phyloP scores from a whole-genome alignment of 2,797 vertebrate genomes.

The Chanos chanos region DNA sequence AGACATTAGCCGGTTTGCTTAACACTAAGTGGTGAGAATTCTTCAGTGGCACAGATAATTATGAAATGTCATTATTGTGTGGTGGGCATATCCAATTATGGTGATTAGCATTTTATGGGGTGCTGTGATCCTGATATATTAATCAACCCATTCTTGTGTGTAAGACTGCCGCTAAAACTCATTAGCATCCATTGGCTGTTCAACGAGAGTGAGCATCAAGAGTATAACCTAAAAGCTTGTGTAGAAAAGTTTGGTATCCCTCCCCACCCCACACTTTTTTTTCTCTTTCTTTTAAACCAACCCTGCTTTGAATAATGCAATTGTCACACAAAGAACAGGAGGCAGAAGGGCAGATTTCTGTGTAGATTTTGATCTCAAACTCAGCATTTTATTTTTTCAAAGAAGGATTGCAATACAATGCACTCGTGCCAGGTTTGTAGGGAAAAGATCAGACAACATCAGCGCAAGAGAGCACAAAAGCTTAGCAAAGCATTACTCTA shows the following conservation, averaged over 20 bases:
- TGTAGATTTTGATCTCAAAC: conserved; percentile 24
- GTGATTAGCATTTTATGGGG: conserved; percentile 50
- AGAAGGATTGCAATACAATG: conserved; percentile 3
- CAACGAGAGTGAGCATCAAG: not conserved
- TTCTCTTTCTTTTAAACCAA: not conserved
- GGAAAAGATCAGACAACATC: conserved; percentile 32
- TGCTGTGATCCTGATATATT: conserved; percentile 50
- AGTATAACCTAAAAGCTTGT: too few relatives aligned
- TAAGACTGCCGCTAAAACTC: conserved; percentile 42
- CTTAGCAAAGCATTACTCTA: conserved; percentile 60
- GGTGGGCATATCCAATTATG: conserved; percentile 54
- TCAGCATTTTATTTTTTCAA: conserved; percentile 22
- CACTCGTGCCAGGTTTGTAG: conserved; percentile 4
- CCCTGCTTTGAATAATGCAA: not conserved
- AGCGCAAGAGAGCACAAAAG: conserved; percentile 25
- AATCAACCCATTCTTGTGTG: conserved; percentile 52
- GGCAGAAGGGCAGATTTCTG: conserved; percentile 4
- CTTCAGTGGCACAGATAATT: conserved; percentile 55
- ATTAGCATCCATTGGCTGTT: conserved; percentile 38
- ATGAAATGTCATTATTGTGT: conserved; percentile 52
- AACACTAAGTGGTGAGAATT: conserved; percentile 40
- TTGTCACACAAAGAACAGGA: conserved; percentile 1
- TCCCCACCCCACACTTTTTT: too few relatives aligned
- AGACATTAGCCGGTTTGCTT: conserved; percentile 47
- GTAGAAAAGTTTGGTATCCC: too few relatives aligned